Evolutionary conservation across 2,797 vertebrate species (phyloP).

Genomic region (Sebastes oblongus): DNA sequence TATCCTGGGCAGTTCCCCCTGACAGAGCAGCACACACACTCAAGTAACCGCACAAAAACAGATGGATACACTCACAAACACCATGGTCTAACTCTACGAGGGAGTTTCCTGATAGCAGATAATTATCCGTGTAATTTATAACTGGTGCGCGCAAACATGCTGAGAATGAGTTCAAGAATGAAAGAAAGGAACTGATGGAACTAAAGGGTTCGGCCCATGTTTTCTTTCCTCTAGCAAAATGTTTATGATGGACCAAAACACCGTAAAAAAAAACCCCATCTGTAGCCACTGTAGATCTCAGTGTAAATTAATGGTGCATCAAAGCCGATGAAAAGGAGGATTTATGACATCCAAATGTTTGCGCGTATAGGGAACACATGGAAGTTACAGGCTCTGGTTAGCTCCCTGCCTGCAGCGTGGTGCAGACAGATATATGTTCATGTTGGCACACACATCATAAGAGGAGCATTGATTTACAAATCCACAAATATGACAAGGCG

Average conservation of each 20-base stretch:
- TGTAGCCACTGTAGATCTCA: conserved; percentile 50
- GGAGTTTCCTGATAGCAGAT: conserved; percentile 49
- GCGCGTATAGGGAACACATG: conserved; percentile 22
- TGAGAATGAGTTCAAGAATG: conserved; percentile 22
- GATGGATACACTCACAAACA: conserved; percentile 51
- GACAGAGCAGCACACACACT: conserved; percentile 35
- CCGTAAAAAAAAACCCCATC: conserved; percentile 36
- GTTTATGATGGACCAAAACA: conserved; percentile 45
- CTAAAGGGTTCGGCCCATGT: neutral
- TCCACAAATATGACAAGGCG: neutral
- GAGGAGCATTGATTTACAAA: conserved; percentile 14
- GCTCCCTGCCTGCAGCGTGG: neutral
- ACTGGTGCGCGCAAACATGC: conserved; percentile 12
- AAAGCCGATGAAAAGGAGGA: conserved; percentile 24
- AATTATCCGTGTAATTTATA: conserved; percentile 59
- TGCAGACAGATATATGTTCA: conserved; percentile 17
- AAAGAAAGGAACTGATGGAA: neutral
- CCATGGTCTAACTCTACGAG: conserved; percentile 1
- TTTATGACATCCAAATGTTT: conserved; percentile 58
- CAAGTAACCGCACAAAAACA: conserved; percentile 45
- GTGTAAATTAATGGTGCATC: conserved; percentile 50
- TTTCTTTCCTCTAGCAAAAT: conserved; percentile 34
- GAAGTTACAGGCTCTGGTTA: conserved; percentile 16
- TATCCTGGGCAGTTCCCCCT: conserved; percentile 29
- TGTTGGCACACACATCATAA: neutral